A percentile compares a stretch with the other conserved stretches of the same genome.
Conservation (phyloP, 2,888 invertebrate species). For the Cryptophagus acutangulus region DNA sequence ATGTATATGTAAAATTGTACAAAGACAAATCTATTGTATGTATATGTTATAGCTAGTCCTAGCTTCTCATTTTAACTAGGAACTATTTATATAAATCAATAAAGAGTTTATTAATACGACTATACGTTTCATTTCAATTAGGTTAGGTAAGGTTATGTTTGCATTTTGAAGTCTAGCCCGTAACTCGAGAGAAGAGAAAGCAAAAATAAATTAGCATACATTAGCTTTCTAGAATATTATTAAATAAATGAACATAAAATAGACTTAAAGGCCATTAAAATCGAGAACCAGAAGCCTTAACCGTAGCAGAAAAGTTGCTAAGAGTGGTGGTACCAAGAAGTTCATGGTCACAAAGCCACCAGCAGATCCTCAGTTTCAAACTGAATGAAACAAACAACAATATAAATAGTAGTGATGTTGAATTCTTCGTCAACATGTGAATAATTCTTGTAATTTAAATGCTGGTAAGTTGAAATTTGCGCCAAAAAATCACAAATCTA, state of each 20-base stretch:
- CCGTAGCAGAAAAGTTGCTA: not conserved
- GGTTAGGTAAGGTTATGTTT: not conserved
- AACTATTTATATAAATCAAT: constrained; percentile 46
- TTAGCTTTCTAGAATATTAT: no score
- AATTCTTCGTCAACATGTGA: not conserved
- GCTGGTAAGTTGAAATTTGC: not conserved
- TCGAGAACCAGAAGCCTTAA: not conserved
- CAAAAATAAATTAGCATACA: no score
- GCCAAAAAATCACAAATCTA: constrained; percentile 1
- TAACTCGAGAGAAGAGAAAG: no score
- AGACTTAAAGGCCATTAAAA: no score
- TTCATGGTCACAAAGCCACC: constrained; percentile 19
- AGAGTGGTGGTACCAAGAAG: constrained; percentile 8
- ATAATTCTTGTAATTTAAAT: not conserved
- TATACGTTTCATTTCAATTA: not conserved
- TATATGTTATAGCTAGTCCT: constrained; percentile 47
- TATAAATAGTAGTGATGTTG: constrained; percentile 8
- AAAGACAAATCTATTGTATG: constrained; percentile 40
- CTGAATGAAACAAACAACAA: constrained; percentile 15
- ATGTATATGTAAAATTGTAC: constrained; percentile 38
- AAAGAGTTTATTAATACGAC: constrained; percentile 39
- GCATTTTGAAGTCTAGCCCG: no score
- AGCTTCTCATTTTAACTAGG: constrained; percentile 42
- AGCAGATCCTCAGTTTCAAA: constrained; percentile 11
- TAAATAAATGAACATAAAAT: no score